Conservation (phyloP, 2,888 invertebrate genomes). For the Autographa gamma region DNA sequence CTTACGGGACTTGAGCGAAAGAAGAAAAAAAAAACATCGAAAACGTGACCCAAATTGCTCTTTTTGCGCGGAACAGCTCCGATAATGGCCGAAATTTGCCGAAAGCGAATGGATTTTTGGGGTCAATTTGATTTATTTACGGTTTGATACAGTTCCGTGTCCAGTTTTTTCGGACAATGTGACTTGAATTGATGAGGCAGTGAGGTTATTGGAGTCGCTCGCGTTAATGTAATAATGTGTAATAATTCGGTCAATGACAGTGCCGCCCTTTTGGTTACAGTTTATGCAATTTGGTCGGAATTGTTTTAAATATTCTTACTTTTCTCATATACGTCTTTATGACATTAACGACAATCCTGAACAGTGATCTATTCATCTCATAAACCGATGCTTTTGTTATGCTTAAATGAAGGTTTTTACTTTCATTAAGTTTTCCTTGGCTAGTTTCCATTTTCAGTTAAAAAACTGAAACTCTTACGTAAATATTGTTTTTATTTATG, state of each 20-base stretch:
- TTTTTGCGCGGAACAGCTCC: slow-evolving; percentile 75
- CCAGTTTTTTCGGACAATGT: slow-evolving; percentile 55
- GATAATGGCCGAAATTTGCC: slow-evolving; percentile 85
- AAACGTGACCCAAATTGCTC: slow-evolving; percentile 83
- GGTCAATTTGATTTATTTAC: slow-evolving; percentile 86
- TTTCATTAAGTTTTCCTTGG: neutral
- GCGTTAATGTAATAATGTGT: slow-evolving; percentile 32
- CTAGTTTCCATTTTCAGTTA: neutral
- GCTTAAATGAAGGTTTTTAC: neutral
- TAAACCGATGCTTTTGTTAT: neutral
- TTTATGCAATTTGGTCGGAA: neutral
- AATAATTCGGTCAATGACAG: slow-evolving; percentile 30
- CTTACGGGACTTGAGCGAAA: slow-evolving; percentile 75
- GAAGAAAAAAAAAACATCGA: slow-evolving; percentile 68
- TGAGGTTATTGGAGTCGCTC: slow-evolving; percentile 56
- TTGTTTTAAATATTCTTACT: neutral
- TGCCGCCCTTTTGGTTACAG: neutral
- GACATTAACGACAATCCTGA: neutral
- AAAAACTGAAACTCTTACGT: neutral
- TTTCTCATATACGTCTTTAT: neutral
- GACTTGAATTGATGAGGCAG: slow-evolving; percentile 72
- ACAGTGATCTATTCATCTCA: no score
- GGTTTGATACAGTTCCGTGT: slow-evolving; percentile 83
- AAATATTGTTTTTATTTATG: neutral
- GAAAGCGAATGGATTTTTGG: slow-evolving; percentile 79